Conservation (phyloP, 2,113 vertebrate species). For the Atlantisia rogersi region DNA sequence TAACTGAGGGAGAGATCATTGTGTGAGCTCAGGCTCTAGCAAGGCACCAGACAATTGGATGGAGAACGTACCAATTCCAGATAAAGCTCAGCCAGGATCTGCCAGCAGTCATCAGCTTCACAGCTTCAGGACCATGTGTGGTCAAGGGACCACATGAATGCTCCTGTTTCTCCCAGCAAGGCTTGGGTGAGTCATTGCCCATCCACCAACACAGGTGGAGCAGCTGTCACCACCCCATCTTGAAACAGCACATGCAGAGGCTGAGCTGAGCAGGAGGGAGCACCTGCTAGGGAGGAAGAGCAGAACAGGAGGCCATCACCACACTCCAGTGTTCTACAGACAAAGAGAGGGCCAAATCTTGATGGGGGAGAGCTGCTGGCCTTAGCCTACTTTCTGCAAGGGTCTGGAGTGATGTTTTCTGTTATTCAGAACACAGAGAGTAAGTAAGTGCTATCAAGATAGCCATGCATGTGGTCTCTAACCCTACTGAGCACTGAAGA, state of each 20-base stretch:
- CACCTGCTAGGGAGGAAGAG: not conserved
- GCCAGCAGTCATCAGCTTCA: not conserved
- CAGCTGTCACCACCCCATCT: not conserved
- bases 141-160: not conserved
- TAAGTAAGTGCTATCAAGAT: not conserved
- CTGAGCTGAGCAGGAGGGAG: not conserved
- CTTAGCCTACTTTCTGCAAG: not conserved
- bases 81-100: not conserved
- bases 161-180: not conserved
- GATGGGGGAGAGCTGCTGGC: not conserved
- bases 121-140: rapidly evolving
- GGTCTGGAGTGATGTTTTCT: not conserved
- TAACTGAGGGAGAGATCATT: not conserved
- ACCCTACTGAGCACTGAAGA: not conserved
- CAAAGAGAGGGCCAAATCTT: not conserved
- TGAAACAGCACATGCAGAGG: rapidly evolving
- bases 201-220: not conserved
- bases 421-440: not conserved
- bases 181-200: not conserved
- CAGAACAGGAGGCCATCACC: not conserved
- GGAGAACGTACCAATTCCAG: not conserved
- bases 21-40: not conserved
- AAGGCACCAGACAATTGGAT: rapidly evolving
- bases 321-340: not conserved
- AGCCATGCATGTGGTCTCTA: not conserved